Evolutionary conservation across 2,888 invertebrate species (phyloP).

Genomic region (Ormia ochracea): DNA sequence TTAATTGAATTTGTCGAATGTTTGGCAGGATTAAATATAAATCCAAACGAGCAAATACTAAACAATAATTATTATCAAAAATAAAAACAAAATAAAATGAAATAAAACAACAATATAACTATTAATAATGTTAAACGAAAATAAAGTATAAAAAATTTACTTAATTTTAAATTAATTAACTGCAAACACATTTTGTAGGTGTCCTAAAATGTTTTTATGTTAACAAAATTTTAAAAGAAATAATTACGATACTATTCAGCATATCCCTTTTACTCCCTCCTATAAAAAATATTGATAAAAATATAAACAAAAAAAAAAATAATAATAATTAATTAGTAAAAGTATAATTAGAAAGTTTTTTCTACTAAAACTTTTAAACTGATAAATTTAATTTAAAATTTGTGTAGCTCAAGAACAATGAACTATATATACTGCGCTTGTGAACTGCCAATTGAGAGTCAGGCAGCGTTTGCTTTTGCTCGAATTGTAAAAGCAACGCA

Average conservation of each 20-base stretch:
- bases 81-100: background rate
- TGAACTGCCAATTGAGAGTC: background rate
- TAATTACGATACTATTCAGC: slow-evolving; percentile 5
- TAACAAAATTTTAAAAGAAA: background rate
- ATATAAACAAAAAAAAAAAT: background rate
- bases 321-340: background rate
- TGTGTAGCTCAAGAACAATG: background rate
- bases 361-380: slow-evolving; percentile 28
- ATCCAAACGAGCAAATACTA: slow-evolving; percentile 30
- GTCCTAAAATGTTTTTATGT: slow-evolving; percentile 17
- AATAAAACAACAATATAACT: background rate
- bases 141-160: background rate
- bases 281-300: slow-evolving; percentile 10
- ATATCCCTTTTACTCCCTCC: slow-evolving; percentile 56
- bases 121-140: slow-evolving; percentile 6
- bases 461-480: background rate
- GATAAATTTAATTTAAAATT: background rate
- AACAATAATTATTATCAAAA: slow-evolving; percentile 32
- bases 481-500: too few species aligned
- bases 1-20: slow-evolving; percentile 50
- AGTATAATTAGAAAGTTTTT: slow-evolving; percentile 42
- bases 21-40: slow-evolving; percentile 19
- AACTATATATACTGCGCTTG: background rate
- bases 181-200: background rate
- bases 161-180: slow-evolving; percentile 9